Base-by-base conservation (phyloP, 2,797 vertebrate genomes). In the Decapterus maruadsi region DNA sequence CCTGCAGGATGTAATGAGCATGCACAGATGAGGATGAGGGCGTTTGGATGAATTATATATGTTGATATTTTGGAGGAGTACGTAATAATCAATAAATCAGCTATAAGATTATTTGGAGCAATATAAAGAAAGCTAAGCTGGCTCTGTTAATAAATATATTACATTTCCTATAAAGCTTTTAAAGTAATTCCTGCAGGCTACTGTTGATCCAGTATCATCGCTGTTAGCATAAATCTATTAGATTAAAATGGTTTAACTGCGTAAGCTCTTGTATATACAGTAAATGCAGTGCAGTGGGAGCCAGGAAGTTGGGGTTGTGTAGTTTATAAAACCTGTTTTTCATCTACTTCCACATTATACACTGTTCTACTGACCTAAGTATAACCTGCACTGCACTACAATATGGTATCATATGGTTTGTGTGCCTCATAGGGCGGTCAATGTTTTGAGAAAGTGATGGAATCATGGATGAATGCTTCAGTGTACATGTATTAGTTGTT, bases 181-280 rank as follows among this genome's bases (percentile, higher is more conserved):
- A 61, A 68, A 77, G 62, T 81, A 58, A 81, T 84, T 85, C 67
- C 63, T 65, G 20, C 20, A 53, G 61, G 79, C 74, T 70, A 16
- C 19, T 61, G 71, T 68, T 78, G 77, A 90, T 87, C 72, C 74
- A 75, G 63, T 64, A 79, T 89, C 74, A 71, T 65, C 71, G 55
- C 72, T 70, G 72, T 68, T 89, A 70, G 81, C 72, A 81, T 77
- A 66, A 70, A 69, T 61, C 63, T 60, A 85, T 87, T 78, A 72
- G 72, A 91, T 84, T 90, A 78, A 84, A 86, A 78, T 16, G 77
- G 65, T 78, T 82, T 84, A 84, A 72, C 55, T 51, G 65, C 69
- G 66, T 82, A 84, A 86, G 73, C 71, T 81, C 51, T 77, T 82
- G 43, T 58, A 59, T 45, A 68, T 75, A 71, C 60, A 81, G 71